Evolutionary conservation across 2,888 invertebrate species (phyloP).

Genomic region (Rhimphoctona megacephalus): DNA sequence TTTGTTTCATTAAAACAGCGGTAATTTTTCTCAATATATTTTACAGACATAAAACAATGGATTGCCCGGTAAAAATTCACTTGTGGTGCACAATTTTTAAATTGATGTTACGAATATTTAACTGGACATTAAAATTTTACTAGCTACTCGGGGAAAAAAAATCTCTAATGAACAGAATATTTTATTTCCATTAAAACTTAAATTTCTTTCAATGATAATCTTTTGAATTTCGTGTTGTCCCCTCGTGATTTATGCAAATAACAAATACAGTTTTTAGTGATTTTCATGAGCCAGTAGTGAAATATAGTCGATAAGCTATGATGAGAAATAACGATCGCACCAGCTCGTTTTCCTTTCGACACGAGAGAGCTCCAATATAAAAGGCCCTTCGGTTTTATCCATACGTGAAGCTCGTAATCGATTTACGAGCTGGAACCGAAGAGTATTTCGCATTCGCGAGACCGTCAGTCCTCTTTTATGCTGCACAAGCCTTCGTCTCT

Average conservation of each 20-base stretch:
- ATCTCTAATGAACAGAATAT: too few relatives aligned
- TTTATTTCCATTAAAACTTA: too few relatives aligned
- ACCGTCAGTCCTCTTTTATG: constrained; percentile 42
- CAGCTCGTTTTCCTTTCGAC: constrained; percentile 26
- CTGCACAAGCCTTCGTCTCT: neutral
- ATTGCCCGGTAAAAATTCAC: too few relatives aligned
- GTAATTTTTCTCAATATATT: too few relatives aligned
- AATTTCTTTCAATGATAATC: too few relatives aligned
- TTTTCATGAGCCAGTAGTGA: constrained; percentile 27
- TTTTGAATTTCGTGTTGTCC: too few relatives aligned
- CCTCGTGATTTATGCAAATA: neutral
- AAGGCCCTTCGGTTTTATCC: constrained; percentile 45
- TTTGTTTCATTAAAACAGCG: too few relatives aligned
- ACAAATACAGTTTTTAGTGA: neutral
- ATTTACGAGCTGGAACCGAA: constrained; percentile 76
- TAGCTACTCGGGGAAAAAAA: too few relatives aligned
- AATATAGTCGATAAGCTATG: constrained; percentile 49
- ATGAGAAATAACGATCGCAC: constrained; percentile 60
- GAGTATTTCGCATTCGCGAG: constrained; percentile 72
- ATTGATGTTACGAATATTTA: too few relatives aligned
- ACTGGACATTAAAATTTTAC: too few relatives aligned
- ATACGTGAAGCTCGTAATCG: constrained; percentile 71
- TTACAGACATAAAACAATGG: too few relatives aligned
- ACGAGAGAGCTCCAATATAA: constrained; percentile 36
- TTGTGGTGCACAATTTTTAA: too few relatives aligned